Percentiles rank a stretch among this genome's conserved stretches.
These are phyloP conservation scores for Campoletis sonorensis DNA, from an alignment of 1,140 invertebrate species.

Conservation along the genomic window DNA sequence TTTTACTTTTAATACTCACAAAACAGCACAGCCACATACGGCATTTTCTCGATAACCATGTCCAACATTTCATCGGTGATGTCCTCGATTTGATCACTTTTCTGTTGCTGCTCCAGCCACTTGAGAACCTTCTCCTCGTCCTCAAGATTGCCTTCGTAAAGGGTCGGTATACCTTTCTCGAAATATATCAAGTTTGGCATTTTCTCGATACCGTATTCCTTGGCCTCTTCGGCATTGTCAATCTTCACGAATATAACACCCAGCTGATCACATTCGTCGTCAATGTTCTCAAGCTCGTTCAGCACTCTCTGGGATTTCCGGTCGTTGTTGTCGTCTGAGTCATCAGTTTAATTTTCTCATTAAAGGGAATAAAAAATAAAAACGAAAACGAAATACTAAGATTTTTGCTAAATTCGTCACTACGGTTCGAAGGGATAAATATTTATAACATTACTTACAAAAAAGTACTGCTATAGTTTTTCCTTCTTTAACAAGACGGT, in stretches of 20 bases:
- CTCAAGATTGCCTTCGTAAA: slow-evolving; percentile 93
- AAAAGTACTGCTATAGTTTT: slow-evolving; percentile 94
- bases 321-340: slow-evolving; percentile 93
- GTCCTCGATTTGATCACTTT: slow-evolving; percentile 95
- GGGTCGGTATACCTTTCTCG: slow-evolving; percentile 91
- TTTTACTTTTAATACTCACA: slow-evolving; percentile 81
- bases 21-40: slow-evolving; percentile 91
- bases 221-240: slow-evolving; percentile 92
- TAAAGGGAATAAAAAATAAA: slow-evolving; percentile 36
- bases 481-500: slow-evolving; percentile 91
- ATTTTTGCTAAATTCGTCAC: slow-evolving; percentile 17
- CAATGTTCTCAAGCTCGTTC: slow-evolving; percentile 95
- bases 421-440: too few species aligned
- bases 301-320: slow-evolving; percentile 90
- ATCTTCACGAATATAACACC: slow-evolving; percentile 95
- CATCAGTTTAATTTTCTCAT: slow-evolving; percentile 32
- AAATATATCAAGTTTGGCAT: slow-evolving; percentile 92
- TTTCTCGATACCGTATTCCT: slow-evolving; percentile 93
- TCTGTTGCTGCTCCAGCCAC: slow-evolving; percentile 91
- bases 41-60: slow-evolving; percentile 92
- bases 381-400: slow-evolving; percentile 7
- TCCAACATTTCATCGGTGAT: slow-evolving; percentile 96
- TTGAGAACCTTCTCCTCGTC: slow-evolving; percentile 93
- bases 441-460: slow-evolving; percentile 82
- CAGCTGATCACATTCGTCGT: slow-evolving; percentile 93